Evolutionary conservation across 2,113 vertebrate species (phyloP).

Genomic region (Ochotona curzoniae): DNA sequence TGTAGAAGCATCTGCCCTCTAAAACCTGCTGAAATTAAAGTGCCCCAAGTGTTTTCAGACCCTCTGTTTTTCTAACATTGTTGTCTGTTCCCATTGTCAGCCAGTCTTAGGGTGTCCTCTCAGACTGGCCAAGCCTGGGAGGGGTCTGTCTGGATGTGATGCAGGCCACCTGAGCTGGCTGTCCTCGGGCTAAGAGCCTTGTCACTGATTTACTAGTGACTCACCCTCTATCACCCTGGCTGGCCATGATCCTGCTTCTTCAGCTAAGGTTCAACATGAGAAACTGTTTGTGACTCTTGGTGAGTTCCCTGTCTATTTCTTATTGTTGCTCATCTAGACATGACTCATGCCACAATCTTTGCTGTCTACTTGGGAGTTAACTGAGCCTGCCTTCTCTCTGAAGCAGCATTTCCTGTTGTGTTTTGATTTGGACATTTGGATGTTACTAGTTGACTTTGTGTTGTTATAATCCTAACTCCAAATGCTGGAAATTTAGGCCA

Average conservation of each 20-base stretch:
- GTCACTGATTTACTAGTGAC: constrained; percentile 17
- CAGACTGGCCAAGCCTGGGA: neutral
- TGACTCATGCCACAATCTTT: constrained; percentile 16
- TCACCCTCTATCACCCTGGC: neutral
- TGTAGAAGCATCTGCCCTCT: neutral
- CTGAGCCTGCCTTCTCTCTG: constrained; percentile 22
- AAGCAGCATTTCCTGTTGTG: neutral
- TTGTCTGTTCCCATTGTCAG: neutral
- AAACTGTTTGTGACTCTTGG: neutral
- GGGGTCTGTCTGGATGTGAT: neutral
- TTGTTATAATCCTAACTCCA: neutral
- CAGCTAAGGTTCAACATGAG: neutral
- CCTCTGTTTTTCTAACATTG: neutral
- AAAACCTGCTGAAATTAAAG: neutral
- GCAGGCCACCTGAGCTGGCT: constrained; percentile 4
- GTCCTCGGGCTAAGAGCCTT: neutral
- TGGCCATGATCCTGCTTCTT: constrained; percentile 30
- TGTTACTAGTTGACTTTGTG: neutral
- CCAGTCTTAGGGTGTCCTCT: neutral
- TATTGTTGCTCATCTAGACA: neutral
- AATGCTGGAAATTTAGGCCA: neutral
- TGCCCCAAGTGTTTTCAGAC: neutral
- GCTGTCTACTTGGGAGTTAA: neutral
- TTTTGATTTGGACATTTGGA: neutral
- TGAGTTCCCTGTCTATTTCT: constrained; percentile 18